Base-by-base conservation (phyloP, 2,797 vertebrate genomes). In the Pipistrellus kuhlii region DNA sequence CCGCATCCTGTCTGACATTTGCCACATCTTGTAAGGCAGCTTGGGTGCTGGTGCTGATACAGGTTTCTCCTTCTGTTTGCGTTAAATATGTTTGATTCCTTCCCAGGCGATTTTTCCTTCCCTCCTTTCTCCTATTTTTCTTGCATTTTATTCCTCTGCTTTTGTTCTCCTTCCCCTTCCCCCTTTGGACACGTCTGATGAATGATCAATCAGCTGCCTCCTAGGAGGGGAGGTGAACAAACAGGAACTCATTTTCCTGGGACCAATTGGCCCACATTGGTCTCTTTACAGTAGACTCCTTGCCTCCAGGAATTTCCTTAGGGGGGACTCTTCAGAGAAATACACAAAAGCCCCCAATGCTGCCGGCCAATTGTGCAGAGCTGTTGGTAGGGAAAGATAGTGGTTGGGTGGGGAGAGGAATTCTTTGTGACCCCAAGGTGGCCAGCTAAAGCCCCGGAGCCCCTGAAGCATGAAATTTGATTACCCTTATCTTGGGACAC, bases 401-500 rank as follows among this genome's bases (percentile, higher is more conserved):
- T 23, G 15, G 25, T 80, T 25, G 23, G 78, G 82, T 77, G 76
- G 93, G 95, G 57, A 86, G 51, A 84, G 83, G 92, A 44, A 94
- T 97, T 94, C 91, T 96, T 75, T 59, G 82, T 93, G 94, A 96
- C 88, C 85, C 88, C 78, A 76, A 89, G 93, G 95, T 96, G 91
- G 89, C 95, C 84, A 73, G 94, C 96, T 89, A 95, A 93, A 95
- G 93, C 95, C 57, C 23, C 11, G 8, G 92, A 94, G 85, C 46
- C 72, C 85, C 44, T 78, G 88, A 96, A 97, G 96, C 97, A 91
- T 95, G 96, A 97, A 97, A 97, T 97, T 95, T 95, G 97, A 97
- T 97, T 94, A 95, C 81, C n/a, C 95, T 97, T 97, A 97, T 97
- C 97, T 95, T 88, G 91, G 95, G 77, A 64, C 95, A 90, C 96